Evolutionary conservation across 2,888 invertebrate genomes (phyloP), one percentile per base, ranked within the genome.

Genomic region (Cylloceria caligata): DNA sequence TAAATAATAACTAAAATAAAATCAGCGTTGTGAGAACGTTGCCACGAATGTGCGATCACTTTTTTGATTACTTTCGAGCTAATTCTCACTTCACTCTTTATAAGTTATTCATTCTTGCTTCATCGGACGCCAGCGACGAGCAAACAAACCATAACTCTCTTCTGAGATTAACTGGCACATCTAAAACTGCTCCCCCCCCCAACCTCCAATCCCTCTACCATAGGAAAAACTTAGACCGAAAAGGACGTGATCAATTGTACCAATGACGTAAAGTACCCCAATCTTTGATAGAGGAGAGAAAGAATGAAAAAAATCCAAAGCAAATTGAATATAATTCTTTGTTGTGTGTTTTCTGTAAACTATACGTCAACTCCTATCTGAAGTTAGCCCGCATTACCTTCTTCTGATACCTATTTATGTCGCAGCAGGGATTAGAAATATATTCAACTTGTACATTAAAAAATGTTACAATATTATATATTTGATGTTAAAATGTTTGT

Each of bases 11-110:
- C 57, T 47, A 64, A 57, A 65, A 7, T 9, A 55, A 55, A 55
- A 75, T 57, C 34, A 65, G 24, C 55, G 34, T 57, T 47, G 71
- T 76, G 80, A 45, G 75, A 81, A 21, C 60, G 67, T 81, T 81
- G 71, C 39, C 80, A 81, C 72, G 71, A 75, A 65, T 71, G 71
- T 60, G 27, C 49, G 24, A 76, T 16, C 39, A 42, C 64, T 27
- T 27, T 13, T 72, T 75, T 76, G 76, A 81, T 76, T 76, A 45
- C 71, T 55, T 62, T 52, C 64, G 6, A 36, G 62, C 30, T 69
- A 27, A 39, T 42, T 69, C 52, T 67, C 60, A 67, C 47, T 39
- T 55, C 30, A 16, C 39, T 68, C 45, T n/a, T 57, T 49, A 52
- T 34, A 42, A 67, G 71, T 76, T 65, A 74, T 69, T 57, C 64